These are phyloP conservation scores for Lithobates pipiens DNA, from an alignment of 2,797 vertebrate species.

Conservation along the genomic window DNA sequence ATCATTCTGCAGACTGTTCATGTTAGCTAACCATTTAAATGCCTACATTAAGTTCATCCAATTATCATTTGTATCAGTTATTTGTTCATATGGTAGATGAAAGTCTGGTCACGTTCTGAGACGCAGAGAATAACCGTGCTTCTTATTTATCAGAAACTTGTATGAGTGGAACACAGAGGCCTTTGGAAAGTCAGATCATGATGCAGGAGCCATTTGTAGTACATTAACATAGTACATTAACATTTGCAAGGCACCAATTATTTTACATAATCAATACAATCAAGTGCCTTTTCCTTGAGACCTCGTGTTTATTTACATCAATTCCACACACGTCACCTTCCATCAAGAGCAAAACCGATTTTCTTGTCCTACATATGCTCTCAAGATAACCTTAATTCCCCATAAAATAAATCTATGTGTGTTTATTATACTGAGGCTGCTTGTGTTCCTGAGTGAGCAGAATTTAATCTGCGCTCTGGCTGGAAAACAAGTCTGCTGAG, in stretches of 20 bases:
- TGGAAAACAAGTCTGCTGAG: slow-evolving; percentile 54
- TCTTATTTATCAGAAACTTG: slow-evolving; percentile 60
- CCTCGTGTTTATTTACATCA: slow-evolving; percentile 78
- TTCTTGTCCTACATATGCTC: slow-evolving; percentile 74
- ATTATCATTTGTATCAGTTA: slow-evolving; percentile 68
- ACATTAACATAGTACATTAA: slow-evolving; percentile 74
- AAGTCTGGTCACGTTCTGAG: slow-evolving; percentile 46
- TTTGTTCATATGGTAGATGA: slow-evolving; percentile 57
- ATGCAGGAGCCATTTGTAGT: slow-evolving; percentile 65
- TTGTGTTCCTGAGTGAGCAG: slow-evolving; percentile 50
- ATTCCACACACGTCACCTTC: slow-evolving; percentile 74
- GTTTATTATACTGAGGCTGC: slow-evolving; percentile 53
- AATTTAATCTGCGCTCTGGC: slow-evolving; percentile 50
- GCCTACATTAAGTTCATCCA: slow-evolving; percentile 62
- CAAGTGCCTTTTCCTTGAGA: slow-evolving; percentile 75
- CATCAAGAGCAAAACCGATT: slow-evolving; percentile 76
- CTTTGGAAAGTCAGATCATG: slow-evolving; percentile 57
- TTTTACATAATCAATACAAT: slow-evolving; percentile 80
- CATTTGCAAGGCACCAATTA: slow-evolving; percentile 74
- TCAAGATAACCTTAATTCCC: slow-evolving; percentile 73
- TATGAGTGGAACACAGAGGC: slow-evolving; percentile 32
- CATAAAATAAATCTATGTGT: slow-evolving; percentile 68
- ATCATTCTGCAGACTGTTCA: slow-evolving; percentile 52
- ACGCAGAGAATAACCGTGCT: slow-evolving; percentile 32
- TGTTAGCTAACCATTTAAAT: slow-evolving; percentile 64